A percentile compares a stretch with the other conserved stretches of the same genome.
Evolutionary conservation across 2,888 invertebrate species (phyloP).

Genomic region (Cantharis flavilabris): DNA sequence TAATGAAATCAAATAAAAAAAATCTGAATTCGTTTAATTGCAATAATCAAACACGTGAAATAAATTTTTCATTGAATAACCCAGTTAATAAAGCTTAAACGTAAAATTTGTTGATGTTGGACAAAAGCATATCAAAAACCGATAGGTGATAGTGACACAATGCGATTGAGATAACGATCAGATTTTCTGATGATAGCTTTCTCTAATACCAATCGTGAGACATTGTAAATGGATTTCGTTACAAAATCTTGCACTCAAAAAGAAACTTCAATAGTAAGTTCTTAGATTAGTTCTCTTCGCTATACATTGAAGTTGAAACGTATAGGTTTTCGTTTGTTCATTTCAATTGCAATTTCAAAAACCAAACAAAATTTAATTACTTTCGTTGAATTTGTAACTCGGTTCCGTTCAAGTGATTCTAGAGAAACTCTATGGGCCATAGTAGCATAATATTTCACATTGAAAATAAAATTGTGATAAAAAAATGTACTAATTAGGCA

Average conservation of each 20-base stretch:
- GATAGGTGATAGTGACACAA: not conserved
- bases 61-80: not conserved
- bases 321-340: not conserved
- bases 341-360: not conserved
- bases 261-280: not conserved
- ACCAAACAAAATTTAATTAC: not conserved
- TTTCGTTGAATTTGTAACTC: not conserved
- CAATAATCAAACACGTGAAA: not conserved
- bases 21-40: not conserved
- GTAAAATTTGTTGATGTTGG: not conserved
- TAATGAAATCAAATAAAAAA: not conserved
- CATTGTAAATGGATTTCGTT: not conserved
- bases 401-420: not conserved
- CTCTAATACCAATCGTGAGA: not conserved
- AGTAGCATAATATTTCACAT: not conserved
- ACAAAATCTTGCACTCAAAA: not conserved
- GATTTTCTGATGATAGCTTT: not conserved
- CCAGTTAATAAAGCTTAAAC: not conserved
- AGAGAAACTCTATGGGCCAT: not conserved
- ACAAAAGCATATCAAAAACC: not conserved
- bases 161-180: not conserved
- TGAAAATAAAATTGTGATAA: not conserved
- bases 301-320: not conserved
- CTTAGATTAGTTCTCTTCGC: not conserved
- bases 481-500: not conserved